phyloP scores from a whole-genome alignment of 2,113 vertebrate genomes.

The Hippocampus zosterae region DNA sequence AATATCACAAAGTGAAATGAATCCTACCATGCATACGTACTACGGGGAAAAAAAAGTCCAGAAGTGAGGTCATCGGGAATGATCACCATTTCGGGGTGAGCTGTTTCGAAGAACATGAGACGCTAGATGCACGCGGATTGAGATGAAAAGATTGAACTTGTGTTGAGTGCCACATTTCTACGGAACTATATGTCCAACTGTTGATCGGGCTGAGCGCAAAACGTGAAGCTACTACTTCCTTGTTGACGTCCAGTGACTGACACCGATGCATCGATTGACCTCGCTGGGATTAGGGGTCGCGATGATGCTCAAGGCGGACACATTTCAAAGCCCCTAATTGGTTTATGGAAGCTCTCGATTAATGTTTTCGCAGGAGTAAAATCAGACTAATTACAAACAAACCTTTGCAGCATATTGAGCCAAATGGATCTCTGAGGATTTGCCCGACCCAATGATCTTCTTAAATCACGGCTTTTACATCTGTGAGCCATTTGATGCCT shows the following conservation, averaged over 20 bases:
- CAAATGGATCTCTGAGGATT: constrained; percentile 44
- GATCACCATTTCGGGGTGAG: no score
- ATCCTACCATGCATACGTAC: no score
- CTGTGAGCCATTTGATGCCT: constrained; percentile 61
- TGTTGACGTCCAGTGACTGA: background rate
- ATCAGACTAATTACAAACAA: constrained; percentile 57
- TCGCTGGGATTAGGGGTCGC: constrained; percentile 26
- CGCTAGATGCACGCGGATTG: background rate
- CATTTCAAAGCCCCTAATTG: constrained; percentile 22
- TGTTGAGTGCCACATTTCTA: background rate
- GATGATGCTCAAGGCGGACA: constrained; percentile 10
- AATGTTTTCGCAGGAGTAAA: constrained; percentile 47
- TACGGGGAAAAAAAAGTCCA: no score
- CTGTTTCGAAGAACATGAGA: no score
- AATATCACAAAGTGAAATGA: no score
- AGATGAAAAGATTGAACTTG: background rate
- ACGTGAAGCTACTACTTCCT: background rate
- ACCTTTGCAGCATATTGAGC: constrained; percentile 45
- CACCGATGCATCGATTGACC: constrained; percentile 2
- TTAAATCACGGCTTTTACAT: constrained; percentile 52
- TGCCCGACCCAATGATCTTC: constrained; percentile 37
- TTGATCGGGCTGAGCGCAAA: background rate
- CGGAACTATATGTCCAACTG: no score
- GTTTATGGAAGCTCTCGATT: constrained; percentile 13
- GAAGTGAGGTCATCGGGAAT: no score